Base-by-base conservation (phyloP, 2,113 vertebrate species). In the Arvicanthis niloticus region DNA sequence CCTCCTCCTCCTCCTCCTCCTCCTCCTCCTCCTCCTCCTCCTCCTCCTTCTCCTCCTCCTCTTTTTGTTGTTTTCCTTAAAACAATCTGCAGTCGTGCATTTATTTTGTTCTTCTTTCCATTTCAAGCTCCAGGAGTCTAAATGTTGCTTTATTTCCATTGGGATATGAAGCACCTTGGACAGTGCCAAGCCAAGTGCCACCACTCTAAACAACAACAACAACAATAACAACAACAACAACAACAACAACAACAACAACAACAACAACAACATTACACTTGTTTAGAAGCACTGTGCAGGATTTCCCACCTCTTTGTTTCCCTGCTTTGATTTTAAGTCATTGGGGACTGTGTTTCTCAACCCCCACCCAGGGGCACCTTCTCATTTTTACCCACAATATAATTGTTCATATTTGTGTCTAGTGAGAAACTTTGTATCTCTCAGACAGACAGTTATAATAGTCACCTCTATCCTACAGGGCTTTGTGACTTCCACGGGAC, bases 401-500 rank as follows among this genome's bases (percentile, higher is more conserved):
- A 88, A 88, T 29, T 88, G 65, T 88, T n/a, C 21, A 34, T 67
- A 81, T 81, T 76, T 91, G n/a, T 22, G 58, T 88, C n/a, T 76
- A 73, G 58, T 40, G 68, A 68, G 76, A 80, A 40, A 51, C 21
- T 88, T 58, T 4, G 11, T 40, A 56, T 76, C 75, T 91, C 34
- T 45, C 75, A 56, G n/a, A 48, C n/a, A 91, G 45, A 65, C 10
- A n/a, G 37, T 62, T 73, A 21, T 48, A 65, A 80, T 40, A 48
- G 16, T 34, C 26, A 29, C 13, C 48, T 87, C 10, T 34, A 26
- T 87, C n/a, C 21, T 53, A 87, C 12, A 81, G 65, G 40, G 67
- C 56, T 45, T n/a, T n/a, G n/a, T 65, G 58, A 6, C 8, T 34
- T 88, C 45, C 19, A 26, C 76, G n/a, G 2, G 56, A 81, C 56